Evolutionary conservation across 2,113 vertebrate genomes (phyloP).

Genomic region (Leptodactylus fuscus): DNA sequence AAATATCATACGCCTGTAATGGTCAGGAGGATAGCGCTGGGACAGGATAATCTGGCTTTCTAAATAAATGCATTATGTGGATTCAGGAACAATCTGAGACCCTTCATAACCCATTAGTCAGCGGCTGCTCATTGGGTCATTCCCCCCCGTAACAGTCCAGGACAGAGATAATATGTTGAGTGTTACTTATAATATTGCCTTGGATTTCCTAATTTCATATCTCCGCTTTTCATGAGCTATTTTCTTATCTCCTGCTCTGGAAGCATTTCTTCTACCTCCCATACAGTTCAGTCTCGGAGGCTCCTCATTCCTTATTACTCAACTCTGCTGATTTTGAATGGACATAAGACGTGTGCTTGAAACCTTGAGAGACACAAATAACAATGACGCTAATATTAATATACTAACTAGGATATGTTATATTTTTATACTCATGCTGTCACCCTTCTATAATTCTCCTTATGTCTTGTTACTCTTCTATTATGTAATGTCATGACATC

Average conservation of each 20-base stretch:
- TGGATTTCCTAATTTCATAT: slow-evolving; percentile 60
- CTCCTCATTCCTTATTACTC: background rate
- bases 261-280: slow-evolving; percentile 44
- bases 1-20: slow-evolving; percentile 12
- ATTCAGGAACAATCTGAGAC: slow-evolving; percentile 20
- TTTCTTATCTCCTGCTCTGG: slow-evolving; percentile 38
- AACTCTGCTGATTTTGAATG: background rate
- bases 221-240: slow-evolving; percentile 44
- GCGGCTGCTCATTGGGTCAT: slow-evolving; percentile 66
- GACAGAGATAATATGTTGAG: slow-evolving; percentile 75
- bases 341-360: background rate
- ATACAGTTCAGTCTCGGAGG: background rate
- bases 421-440: too few species aligned
- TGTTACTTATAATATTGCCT: slow-evolving; percentile 68
- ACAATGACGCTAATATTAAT: too few species aligned
- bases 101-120: slow-evolving; percentile 66
- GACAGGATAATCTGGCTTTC: slow-evolving; percentile 28
- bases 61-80: slow-evolving; percentile 65
- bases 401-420: too few species aligned
- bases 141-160: slow-evolving; percentile 72
- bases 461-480: too few species aligned
- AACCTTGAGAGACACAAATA: too few species aligned
- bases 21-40: background rate
- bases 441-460: too few species aligned
- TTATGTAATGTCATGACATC: too few species aligned